Base-by-base conservation (phyloP, 2,888 invertebrate genomes). In the Nemurella pictetii region DNA sequence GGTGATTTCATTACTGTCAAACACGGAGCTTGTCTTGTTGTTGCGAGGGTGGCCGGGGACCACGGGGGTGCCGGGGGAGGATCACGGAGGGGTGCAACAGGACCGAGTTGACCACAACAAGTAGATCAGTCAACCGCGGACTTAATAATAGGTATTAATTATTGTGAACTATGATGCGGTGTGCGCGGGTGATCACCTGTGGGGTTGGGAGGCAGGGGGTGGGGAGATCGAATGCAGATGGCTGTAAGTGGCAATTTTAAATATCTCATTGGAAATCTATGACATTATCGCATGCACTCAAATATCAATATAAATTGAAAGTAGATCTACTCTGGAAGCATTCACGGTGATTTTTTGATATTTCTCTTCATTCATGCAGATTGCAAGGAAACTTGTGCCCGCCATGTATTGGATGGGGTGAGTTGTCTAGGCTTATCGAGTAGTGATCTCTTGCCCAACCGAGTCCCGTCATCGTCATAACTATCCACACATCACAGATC, bases 1-100 rank as follows among this genome's bases (percentile, higher is more conserved):
- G 80, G 80, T 81, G 80, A 81, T 81, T 81, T 81, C 29, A 81
- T 81, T 81, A 35, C 32, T n/a, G 35, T 29, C 26, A 81, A 75
- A 75, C 75, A n/a, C n/a, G n/a, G 75, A 27, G 28, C 26, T 26
- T 9, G 26, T 75, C 75, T 75, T 25, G 26, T 20, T 12, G 55
- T 20, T 20, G 15, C 55, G 55, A 55, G 55, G 55, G 75, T 4
- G 9, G 1, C 27, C 1, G 15, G 9, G 20, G 7, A 75, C 20
- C 12, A 25, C 7, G 27, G 75, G 75, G 27, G 75, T 75, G 20
- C 28, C 2, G 27, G 26, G n/a, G n/a, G n/a, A n/a, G n/a, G n/a
- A n/a, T 55, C 55, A 55, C 55, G 75, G 15, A 75, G 27, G 80
- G 36, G 35, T 32, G 35, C 20, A 2, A 26, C 25, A 26, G 15